Evolutionary conservation across 2,888 invertebrate genomes (phyloP), one percentile per base, ranked within the genome.

Genomic region (Ornithoptera priamus): DNA sequence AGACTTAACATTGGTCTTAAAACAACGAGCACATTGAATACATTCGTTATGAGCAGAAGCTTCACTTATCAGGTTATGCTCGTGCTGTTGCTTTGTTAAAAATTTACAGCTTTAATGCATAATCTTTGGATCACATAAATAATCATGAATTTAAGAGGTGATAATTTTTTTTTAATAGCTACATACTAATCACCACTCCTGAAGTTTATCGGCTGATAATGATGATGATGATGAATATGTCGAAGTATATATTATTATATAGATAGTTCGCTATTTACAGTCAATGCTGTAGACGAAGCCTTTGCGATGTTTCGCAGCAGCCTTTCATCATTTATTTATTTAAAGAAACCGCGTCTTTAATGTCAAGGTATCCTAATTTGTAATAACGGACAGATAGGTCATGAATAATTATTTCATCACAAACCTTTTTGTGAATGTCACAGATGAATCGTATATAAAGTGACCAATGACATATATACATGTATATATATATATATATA

Each of bases 331-430:
- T 69, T 7, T 65, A 65, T 65, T 69, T 69, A 64, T 65, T 64
- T 60, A 56, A 42, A 65, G 59, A 36, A 63, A 68, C 24, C 56
- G 42, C 56, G n/a, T 68, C 59, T 50, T 50, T 59, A 68, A 65
- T 69, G 69, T 65, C 69, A 69, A 69, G 69, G 69, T 56, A 30
- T 65, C 7, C 60, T 57, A 42, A 69, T 61, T 42, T 63, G 64
- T 64, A 60, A 64, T 64, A 58, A 50, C 20, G 46, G 58, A 59
- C 64, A n/a, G 59, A 57, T 39, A 53, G 61, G 60, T 30, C 15
- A 2, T 30, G 53, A 18, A 53, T 65, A 17, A 65, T 30, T 60
- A 7, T 66, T 66, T 60, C 50, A 60, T 20, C 59, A 60, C 46
- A 30, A 18, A 0, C 46, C n/a, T 15, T 17, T 65, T 36, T 36